Evolutionary conservation across 2,113 vertebrate species (phyloP), one percentile per base, ranked within the genome.

Genomic region (Actinemys pallida): DNA sequence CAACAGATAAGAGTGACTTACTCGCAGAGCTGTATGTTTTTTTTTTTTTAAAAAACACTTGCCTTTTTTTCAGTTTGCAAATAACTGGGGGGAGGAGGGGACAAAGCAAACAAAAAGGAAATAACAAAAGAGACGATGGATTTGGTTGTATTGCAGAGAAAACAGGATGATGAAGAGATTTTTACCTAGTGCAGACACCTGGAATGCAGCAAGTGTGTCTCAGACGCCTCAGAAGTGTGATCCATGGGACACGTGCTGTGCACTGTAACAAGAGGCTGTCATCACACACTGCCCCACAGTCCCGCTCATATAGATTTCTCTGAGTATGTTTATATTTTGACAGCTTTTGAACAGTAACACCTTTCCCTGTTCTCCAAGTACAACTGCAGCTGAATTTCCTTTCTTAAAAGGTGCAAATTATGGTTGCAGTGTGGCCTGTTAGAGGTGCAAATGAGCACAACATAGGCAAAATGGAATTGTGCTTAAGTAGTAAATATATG

Each of bases 381-480:
- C 76, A 90, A 93, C 52, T 96, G 81, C 80, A 84, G 96, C 95
- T 95, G 95, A 97, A 93, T 97, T 96, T 93, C 92, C 85, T 98
- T 92, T 76, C 65, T 96, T 7, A 2, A 95, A 98, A 98, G 95
- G 95, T 98, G 96, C 79, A 98, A 98, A 98, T 98, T 96, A 97
- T 83, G 59, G 78, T 90, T 97, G 97, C 95, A 92, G 83, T 93
- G 84, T 93, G 96, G 94, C 90, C 96, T 65, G 14, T 83, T 86
- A 94, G 88, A 98, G 91, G 96, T 98, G 96, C 89, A 98, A 98
- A 98, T 97, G 97, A 98, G 95, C 92, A 93, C 83, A 96, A 83
- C 50, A 81, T 29, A 93, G 78, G 72, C 89, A 95, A 97, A 97
- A 47, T 88, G 80, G 79, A 93, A 93, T 59, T 83, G 86, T 86